Evolutionary conservation across 2,797 vertebrate genomes (phyloP).

Genomic region (Streptopelia turtur): DNA sequence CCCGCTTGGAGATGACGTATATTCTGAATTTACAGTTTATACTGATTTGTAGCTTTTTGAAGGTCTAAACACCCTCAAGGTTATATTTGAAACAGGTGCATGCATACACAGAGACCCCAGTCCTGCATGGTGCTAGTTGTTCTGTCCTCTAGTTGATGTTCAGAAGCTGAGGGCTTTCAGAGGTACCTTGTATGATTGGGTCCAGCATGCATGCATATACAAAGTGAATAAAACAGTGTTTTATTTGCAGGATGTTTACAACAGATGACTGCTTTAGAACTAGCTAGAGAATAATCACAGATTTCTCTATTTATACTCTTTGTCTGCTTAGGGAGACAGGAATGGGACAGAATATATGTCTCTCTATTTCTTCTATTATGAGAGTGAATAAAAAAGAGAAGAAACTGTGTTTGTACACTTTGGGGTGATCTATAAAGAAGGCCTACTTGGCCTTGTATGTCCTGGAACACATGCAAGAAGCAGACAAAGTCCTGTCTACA

Average conservation of each 20-base stretch:
- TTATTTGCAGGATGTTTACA: background rate
- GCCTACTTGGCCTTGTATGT: background rate
- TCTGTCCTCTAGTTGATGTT: background rate
- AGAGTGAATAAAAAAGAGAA: background rate
- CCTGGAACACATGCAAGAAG: background rate
- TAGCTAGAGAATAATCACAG: background rate
- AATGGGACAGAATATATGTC: background rate
- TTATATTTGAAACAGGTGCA: background rate
- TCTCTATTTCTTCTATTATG: background rate
- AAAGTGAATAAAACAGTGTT: background rate
- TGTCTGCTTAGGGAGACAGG: background rate
- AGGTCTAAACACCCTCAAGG: background rate
- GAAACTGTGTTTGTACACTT: background rate
- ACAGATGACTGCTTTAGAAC: background rate
- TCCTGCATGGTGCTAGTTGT: background rate
- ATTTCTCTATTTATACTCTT: background rate
- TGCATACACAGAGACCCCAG: background rate
- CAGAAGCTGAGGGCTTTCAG: background rate
- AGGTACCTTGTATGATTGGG: background rate
- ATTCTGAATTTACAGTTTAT: slow-evolving; percentile 87
- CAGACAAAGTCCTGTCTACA: background rate
- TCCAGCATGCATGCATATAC: background rate
- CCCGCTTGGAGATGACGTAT: slow-evolving; percentile 81
- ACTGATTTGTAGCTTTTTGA: slow-evolving; percentile 75
- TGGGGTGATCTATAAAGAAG: background rate